Percentiles rank a stretch among this genome's conserved stretches.
Conservation (phyloP, 2,797 vertebrate species). For the Nothura maculosa region DNA sequence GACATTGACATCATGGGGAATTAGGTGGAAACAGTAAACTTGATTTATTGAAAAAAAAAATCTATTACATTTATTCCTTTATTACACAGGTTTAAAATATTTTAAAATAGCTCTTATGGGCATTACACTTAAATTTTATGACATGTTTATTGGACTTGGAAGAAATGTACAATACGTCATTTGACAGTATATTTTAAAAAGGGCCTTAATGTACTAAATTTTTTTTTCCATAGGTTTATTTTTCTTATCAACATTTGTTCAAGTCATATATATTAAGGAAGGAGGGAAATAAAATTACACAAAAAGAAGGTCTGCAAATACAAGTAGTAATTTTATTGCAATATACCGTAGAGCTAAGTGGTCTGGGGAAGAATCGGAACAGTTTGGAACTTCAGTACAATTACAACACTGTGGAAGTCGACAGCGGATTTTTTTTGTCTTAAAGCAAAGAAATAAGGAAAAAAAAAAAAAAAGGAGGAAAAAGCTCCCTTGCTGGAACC, state of each 20-base stretch:
- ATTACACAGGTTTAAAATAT: constrained; percentile 93
- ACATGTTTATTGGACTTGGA: constrained; percentile 49
- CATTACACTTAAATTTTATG: constrained; percentile 64
- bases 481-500: constrained; percentile 49
- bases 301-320: constrained; percentile 84
- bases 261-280: constrained; percentile 86
- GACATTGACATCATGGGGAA: constrained; percentile 70
- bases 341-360: constrained; percentile 87
- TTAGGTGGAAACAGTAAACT: constrained; percentile 92
- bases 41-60: constrained; percentile 95
- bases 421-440: constrained; percentile 74
- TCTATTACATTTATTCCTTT: constrained; percentile 88
- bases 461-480: background rate
- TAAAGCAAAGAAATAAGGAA: constrained; percentile 54
- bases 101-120: constrained; percentile 82
- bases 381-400: constrained; percentile 74
- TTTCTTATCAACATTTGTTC: constrained; percentile 83
- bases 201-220: constrained; percentile 74
- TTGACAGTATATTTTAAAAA: constrained; percentile 74
- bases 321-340: constrained; percentile 90
- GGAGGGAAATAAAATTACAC: constrained; percentile 79
- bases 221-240: constrained; percentile 77
- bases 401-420: constrained; percentile 81
- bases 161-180: constrained; percentile 73
- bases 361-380: constrained; percentile 80